A percentile compares a stretch with the other conserved stretches of the same genome.
Conservation (phyloP, 1,140 invertebrate genomes). For the Hyles euphorbiae region DNA sequence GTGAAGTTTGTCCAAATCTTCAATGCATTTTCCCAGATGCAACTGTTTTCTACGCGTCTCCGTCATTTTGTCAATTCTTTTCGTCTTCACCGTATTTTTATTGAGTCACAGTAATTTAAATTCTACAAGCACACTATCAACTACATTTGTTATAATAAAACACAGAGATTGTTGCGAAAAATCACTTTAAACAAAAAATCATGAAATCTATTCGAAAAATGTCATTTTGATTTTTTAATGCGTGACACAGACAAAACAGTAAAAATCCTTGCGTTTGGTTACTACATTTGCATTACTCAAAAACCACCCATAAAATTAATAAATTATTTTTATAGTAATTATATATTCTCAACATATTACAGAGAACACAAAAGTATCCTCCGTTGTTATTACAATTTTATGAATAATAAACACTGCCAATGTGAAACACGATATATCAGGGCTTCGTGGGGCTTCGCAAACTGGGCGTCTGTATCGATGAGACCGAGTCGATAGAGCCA, state of each 20-base stretch:
- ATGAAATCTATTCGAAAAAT: constrained; percentile 47
- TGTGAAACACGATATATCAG: too few relatives aligned
- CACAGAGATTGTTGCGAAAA: constrained; percentile 42
- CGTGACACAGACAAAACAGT: constrained; percentile 13
- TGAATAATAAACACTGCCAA: too few relatives aligned
- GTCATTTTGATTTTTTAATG: constrained; percentile 42
- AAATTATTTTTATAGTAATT: too few relatives aligned
- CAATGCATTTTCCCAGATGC: constrained; percentile 71
- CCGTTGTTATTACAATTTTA: too few relatives aligned
- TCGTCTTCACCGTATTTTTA: constrained; percentile 18
- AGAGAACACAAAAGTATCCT: too few relatives aligned
- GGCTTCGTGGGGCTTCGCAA: too few relatives aligned
- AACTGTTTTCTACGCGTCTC: constrained; percentile 72
- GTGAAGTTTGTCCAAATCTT: constrained; percentile 74
- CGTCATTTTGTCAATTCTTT: constrained; percentile 55
- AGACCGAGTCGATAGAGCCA: too few relatives aligned
- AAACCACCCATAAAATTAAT: too few relatives aligned
- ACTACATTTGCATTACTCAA: neutral
- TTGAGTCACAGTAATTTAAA: constrained; percentile 21
- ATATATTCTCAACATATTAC: too few relatives aligned
- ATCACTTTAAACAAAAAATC: constrained; percentile 56
- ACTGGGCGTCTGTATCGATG: too few relatives aligned
- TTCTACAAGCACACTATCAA: constrained; percentile 30
- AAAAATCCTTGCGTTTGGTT: constrained; percentile 3
- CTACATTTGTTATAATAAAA: constrained; percentile 54